Conservation (phyloP, 92 coral and sea anemone genomes). For the Epizoanthus ramosus region DNA sequence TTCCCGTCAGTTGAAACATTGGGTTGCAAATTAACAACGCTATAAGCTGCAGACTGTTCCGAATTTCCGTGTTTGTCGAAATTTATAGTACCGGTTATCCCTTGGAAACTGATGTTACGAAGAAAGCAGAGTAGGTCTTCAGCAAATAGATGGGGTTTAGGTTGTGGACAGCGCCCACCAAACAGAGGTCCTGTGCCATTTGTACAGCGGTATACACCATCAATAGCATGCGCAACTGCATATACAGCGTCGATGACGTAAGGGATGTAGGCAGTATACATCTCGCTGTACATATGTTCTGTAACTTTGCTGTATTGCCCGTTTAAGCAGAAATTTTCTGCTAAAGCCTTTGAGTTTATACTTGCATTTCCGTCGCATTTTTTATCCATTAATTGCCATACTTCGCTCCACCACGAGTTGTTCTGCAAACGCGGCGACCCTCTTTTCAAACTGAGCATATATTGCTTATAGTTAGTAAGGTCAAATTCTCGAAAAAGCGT, state of each 20-base stretch:
- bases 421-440: constrained; percentile 38
- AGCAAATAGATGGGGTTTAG: constrained; percentile 34
- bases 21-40: constrained; percentile 64
- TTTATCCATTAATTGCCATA: constrained; percentile 20
- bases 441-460: constrained; percentile 44
- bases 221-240: constrained; percentile 80
- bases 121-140: constrained; percentile 51
- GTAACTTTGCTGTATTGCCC: constrained; percentile 41
- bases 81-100: constrained; percentile 67
- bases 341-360: neutral
- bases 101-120: constrained; percentile 57
- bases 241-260: constrained; percentile 82
- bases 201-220: constrained; percentile 68
- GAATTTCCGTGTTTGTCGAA: constrained; percentile 75
- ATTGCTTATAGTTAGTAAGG: constrained; percentile 41
- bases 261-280: constrained; percentile 63
- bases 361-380: neutral
- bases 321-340: neutral
- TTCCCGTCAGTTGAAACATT: constrained; percentile 6
- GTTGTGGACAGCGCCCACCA: constrained; percentile 29
- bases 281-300: constrained; percentile 42
- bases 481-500: constrained; percentile 64
- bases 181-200: neutral
- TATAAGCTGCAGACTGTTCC: constrained; percentile 72
- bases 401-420: constrained; percentile 37